These are phyloP conservation scores for Drosophila rubida DNA, from an alignment of 2,888 invertebrate genomes.

Conservation along the genomic window DNA sequence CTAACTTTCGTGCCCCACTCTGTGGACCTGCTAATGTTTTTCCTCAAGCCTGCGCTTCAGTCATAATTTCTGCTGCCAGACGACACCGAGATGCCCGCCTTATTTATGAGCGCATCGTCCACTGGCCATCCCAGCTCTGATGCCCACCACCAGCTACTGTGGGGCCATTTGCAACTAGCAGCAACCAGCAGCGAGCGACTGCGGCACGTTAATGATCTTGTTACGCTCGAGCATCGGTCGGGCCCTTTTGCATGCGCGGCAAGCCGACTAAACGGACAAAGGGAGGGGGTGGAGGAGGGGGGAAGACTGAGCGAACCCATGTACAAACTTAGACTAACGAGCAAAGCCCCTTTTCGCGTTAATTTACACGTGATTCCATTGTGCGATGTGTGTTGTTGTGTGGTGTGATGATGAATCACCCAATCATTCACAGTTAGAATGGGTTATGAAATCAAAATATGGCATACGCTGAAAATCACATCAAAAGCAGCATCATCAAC, in stretches of 20 bases:
- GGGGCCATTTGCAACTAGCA: slow-evolving; percentile 52
- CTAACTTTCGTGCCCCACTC: background rate
- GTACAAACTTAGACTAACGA: slow-evolving; percentile 68
- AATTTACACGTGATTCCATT: slow-evolving; percentile 65
- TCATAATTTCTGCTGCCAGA: slow-evolving; percentile 75
- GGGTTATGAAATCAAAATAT: background rate
- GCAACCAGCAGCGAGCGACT: no score
- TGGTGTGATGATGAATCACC: slow-evolving; percentile 53
- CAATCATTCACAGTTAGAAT: slow-evolving; percentile 48
- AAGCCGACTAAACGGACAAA: background rate
- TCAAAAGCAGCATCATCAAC: no score
- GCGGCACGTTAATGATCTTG: slow-evolving; percentile 80
- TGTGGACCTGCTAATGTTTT: slow-evolving; percentile 74
- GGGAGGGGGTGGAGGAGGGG: no score
- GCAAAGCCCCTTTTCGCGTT: slow-evolving; percentile 54
- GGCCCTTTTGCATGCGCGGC: slow-evolving; percentile 73
- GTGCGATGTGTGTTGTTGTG: slow-evolving; percentile 17
- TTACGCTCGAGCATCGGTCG: slow-evolving; percentile 58
- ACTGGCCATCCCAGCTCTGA: slow-evolving; percentile 22
- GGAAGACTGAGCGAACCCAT: slow-evolving; percentile 3
- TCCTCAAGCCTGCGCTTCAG: slow-evolving; percentile 66
- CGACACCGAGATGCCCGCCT: slow-evolving; percentile 56
- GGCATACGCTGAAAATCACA: background rate
- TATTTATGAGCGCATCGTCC: slow-evolving; percentile 65
- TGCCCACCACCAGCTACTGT: slow-evolving; percentile 32